phyloP scores from a whole-genome alignment of 1,140 invertebrate genomes.

The Trachymyrmex cornetzi region DNA sequence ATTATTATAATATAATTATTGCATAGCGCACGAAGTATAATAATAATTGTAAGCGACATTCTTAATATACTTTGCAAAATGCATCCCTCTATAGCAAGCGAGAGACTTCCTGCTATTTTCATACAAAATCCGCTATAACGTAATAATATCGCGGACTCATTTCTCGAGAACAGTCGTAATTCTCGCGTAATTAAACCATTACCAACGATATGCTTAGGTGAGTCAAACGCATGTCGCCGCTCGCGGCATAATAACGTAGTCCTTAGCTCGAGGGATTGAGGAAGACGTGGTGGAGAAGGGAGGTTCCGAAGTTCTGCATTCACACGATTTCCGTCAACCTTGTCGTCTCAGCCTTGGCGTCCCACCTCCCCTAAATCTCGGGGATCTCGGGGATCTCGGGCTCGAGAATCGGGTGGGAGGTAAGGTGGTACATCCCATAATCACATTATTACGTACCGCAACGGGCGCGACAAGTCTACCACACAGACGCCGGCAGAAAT shows the following conservation, averaged over 20 bases:
- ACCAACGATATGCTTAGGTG: conserved; percentile 26
- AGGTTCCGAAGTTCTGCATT: conserved; percentile 36
- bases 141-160: background rate
- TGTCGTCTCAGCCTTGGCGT: conserved; percentile 10
- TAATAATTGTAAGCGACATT: conserved; percentile 3
- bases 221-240: conserved; percentile 34
- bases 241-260: conserved; percentile 22
- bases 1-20: conserved; percentile 39
- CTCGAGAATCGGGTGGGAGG: conserved; percentile 22
- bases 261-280: background rate
- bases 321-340: conserved; percentile 35
- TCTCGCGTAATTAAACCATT: conserved; percentile 49
- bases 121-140: background rate
- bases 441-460: conserved; percentile 62
- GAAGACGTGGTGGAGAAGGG: background rate
- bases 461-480: conserved; percentile 55
- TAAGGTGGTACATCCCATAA: conserved; percentile 43
- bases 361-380: background rate
- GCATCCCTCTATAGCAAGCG: background rate
- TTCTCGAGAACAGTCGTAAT: conserved; percentile 20
- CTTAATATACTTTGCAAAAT: background rate
- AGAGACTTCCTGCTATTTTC: background rate
- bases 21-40: background rate
- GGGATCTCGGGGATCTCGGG: conserved; percentile 1
- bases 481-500: conserved; percentile 34